These are phyloP conservation scores for Pandion haliaetus DNA, from an alignment of 2,113 vertebrate species.

Conservation along the genomic window DNA sequence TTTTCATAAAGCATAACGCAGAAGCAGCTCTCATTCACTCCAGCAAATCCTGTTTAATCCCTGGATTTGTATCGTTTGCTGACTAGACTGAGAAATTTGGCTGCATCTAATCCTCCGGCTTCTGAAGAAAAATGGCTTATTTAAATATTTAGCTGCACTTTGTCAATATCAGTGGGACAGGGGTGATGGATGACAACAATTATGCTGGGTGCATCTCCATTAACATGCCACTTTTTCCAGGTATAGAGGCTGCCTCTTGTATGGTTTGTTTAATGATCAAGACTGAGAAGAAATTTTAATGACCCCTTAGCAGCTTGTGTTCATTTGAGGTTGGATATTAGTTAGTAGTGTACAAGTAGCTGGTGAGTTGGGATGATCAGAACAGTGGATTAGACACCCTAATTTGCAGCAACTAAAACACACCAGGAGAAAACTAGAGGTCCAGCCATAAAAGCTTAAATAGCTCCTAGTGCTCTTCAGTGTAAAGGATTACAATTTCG, in stretches of 20 bases:
- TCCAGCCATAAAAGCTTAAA: neutral
- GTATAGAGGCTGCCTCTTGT: constrained; percentile 49
- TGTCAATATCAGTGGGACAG: constrained; percentile 43
- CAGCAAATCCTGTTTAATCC: constrained; percentile 48
- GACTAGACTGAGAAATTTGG: constrained; percentile 49
- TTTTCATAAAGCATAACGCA: constrained; percentile 44
- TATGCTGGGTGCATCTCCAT: constrained; percentile 65
- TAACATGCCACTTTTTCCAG: constrained; percentile 55
- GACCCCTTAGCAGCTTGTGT: neutral
- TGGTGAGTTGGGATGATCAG: neutral
- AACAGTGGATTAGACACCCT: neutral
- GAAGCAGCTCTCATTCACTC: constrained; percentile 55
- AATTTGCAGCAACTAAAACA: neutral
- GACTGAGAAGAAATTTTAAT: constrained; percentile 36
- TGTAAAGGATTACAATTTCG: neutral
- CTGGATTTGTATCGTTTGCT: constrained; percentile 50
- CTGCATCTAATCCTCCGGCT: constrained; percentile 44
- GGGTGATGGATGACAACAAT: constrained; percentile 74
- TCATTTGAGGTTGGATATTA: neutral
- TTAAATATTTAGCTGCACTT: constrained; percentile 72
- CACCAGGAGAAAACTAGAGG: neutral
- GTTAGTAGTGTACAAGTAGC: neutral
- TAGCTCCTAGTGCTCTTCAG: neutral
- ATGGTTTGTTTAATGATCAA: constrained; percentile 56
- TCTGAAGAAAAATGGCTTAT: constrained; percentile 71